Base-by-base conservation (phyloP, 2,888 invertebrate genomes). In the Bimastos eiseni region DNA sequence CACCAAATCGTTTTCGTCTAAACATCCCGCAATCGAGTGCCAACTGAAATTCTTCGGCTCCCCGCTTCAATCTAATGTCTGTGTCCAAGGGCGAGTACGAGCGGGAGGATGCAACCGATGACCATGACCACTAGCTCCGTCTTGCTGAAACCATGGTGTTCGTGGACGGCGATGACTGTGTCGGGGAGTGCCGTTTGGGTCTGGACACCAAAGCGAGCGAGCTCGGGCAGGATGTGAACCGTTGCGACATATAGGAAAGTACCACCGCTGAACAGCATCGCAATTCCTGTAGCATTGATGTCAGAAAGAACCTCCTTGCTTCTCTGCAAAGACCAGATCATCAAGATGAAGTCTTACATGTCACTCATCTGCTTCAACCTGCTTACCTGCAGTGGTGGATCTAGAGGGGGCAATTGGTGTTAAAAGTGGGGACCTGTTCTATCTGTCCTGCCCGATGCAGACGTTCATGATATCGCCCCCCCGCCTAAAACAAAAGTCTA, bases 211-310 rank as follows among this genome's bases (percentile, higher is more conserved):
- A 92, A 91, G 83, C 93, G 93, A 24, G 95, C 95, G 88, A 99
- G 96, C 95, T 99, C 99, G 0, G 99, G 99, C 89, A 99, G 95
- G 0, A 99, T 99, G 95, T 99, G 99, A 0, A 99, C 99, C 0
- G 99, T 99, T 0, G 99, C 98, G 4, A 99, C 99, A 95, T 99
- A 99, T 0, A 99, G 96, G 95, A 99, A 99, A 30, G 99, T 99
- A 0, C 99, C 99, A 0, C 99, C 99, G 88, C 99, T 99, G 95
- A 99, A 99, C 70, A 99, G 95, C 98, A 99, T 98, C 0, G 99
- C 98, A 91, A 99, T 97, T 95, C 98, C 99, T 41, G 99, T 99
- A 3, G 98, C 98, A 94, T 98, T 98, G 89, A 98, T 96, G 19
- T 97, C 97, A 93, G 97, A 97, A 8, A 98, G 95, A 0, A 97